These are phyloP conservation scores for Brachystomella parvula DNA, from an alignment of 1,140 invertebrate species.

Conservation along the genomic window DNA sequence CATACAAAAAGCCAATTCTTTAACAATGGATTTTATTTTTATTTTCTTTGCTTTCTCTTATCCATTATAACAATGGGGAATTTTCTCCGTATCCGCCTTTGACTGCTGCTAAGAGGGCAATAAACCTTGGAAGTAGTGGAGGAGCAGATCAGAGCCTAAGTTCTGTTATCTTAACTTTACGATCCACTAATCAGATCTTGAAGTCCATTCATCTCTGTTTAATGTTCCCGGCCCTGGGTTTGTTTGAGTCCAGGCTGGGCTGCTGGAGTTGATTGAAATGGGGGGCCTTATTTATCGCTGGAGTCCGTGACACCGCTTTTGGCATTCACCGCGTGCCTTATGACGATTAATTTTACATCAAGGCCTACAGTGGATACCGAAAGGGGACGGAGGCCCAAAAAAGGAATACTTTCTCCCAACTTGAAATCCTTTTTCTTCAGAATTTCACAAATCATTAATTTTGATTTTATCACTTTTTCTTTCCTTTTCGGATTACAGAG, in stretches of 20 bases:
- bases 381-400: conserved; percentile 27
- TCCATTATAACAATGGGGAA: too few relatives aligned
- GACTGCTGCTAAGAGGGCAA: too few relatives aligned
- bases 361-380: conserved; percentile 39
- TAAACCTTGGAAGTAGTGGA: too few relatives aligned
- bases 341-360: conserved; percentile 35
- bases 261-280: not conserved
- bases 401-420: not conserved
- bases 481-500: too few relatives aligned
- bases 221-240: conserved; percentile 1
- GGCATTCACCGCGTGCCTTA: conserved; percentile 40
- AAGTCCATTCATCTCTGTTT: too few relatives aligned
- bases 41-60: too few relatives aligned
- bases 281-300: conserved; percentile 10
- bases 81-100: too few relatives aligned
- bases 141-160: too few relatives aligned
- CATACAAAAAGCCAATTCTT: too few relatives aligned
- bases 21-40: too few relatives aligned
- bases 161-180: too few relatives aligned
- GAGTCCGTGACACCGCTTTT: conserved; percentile 35
- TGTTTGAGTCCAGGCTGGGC: not conserved
- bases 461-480: conserved; percentile 6
- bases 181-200: too few relatives aligned
- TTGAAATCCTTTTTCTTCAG: not conserved
- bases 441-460: conserved; percentile 4